These are phyloP conservation scores for Embiotoca jacksoni DNA, from an alignment of 2,113 vertebrate genomes.

Conservation along the genomic window DNA sequence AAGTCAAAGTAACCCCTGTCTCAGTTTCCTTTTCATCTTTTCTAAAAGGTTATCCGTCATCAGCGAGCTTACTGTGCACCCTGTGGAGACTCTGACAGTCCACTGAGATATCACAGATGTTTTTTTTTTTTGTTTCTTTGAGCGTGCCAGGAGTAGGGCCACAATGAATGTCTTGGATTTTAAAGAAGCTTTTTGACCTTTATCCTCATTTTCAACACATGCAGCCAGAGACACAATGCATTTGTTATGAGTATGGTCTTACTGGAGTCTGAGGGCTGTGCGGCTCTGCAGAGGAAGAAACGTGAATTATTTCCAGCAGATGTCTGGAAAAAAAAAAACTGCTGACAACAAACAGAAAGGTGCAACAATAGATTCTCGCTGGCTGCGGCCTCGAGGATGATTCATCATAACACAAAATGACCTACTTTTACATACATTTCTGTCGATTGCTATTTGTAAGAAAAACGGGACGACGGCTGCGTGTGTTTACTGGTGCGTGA, in stretches of 20 bases:
- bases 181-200: conserved; percentile 40
- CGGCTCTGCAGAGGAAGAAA: conserved; percentile 28
- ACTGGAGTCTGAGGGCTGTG: conserved; percentile 21
- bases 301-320: conserved; percentile 56
- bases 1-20: conserved; percentile 21
- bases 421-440: conserved; percentile 43
- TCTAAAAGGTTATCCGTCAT: conserved; percentile 67
- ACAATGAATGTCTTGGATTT: conserved; percentile 6
- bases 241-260: conserved; percentile 2
- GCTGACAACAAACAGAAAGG: conserved; percentile 51
- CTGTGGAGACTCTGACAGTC: conserved; percentile 37
- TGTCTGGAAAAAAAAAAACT: conserved; percentile 40
- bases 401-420: conserved; percentile 56
- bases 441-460: conserved; percentile 31
- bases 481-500: conserved; percentile 21
- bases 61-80: conserved; percentile 33
- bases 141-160: not conserved
- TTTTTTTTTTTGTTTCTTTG: conserved; percentile 14
- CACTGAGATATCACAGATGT: conserved; percentile 35
- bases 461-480: conserved; percentile 6
- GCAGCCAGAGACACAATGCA: conserved; percentile 1
- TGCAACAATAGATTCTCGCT: conserved; percentile 51
- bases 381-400: conserved; percentile 48
- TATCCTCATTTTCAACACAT: conserved; percentile 25
- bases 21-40: conserved; percentile 41